phyloP scores from a whole-genome alignment of 2,113 vertebrate species.

The Poecile atricapillus region DNA sequence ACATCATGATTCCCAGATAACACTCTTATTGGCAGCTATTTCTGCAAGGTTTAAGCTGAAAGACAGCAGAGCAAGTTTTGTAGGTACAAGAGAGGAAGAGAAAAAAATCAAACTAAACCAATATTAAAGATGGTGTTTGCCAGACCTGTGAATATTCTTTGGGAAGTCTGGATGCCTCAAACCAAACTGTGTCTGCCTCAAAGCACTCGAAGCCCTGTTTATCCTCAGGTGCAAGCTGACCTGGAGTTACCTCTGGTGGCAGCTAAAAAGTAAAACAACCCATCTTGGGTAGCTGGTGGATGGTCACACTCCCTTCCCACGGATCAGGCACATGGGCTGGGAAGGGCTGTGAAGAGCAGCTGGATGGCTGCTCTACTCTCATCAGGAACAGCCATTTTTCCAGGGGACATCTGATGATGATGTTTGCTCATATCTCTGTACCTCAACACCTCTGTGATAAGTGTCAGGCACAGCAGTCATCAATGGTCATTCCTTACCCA shows the following conservation, averaged over 20 bases:
- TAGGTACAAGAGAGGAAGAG: background rate
- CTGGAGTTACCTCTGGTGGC: background rate
- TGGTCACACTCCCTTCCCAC: rapidly evolving
- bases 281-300: background rate
- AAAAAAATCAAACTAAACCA: background rate
- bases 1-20: background rate
- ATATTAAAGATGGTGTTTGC: background rate
- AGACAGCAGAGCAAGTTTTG: background rate
- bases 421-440: background rate
- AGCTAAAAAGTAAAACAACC: background rate
- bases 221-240: background rate
- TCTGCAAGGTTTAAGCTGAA: background rate
- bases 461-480: background rate
- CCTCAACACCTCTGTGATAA: background rate
- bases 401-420: background rate
- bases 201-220: background rate
- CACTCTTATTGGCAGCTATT: background rate
- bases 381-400: background rate
- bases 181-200: background rate
- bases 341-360: background rate
- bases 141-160: background rate
- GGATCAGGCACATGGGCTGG: rapidly evolving
- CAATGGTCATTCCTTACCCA: background rate
- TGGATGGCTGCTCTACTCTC: background rate
- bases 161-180: background rate